Conservation (phyloP, 2,113 vertebrate species). For the Apodemus sylvaticus region DNA sequence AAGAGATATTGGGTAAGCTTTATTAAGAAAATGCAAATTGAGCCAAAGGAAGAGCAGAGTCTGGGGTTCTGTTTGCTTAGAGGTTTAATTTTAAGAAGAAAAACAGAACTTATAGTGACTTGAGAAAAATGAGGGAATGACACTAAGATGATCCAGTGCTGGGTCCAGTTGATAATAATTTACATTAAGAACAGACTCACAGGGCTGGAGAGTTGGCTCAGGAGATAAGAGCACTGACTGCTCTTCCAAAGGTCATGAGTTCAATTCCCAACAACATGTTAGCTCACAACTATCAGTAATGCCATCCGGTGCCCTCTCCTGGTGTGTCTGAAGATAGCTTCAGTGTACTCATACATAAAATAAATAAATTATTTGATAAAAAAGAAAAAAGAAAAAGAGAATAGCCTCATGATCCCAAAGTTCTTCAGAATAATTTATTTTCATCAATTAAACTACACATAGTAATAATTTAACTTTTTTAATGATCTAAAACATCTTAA, state of each 20-base stretch:
- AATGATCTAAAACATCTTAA: neutral
- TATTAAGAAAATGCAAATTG: neutral
- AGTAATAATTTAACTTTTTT: neutral
- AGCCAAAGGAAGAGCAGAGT: neutral
- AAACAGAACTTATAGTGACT: neutral
- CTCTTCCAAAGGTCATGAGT: too few species aligned
- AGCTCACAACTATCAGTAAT: too few species aligned
- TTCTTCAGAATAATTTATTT: neutral
- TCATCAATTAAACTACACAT: neutral
- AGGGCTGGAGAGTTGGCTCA: too few species aligned
- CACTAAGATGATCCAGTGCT: neutral
- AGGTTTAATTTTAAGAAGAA: neutral
- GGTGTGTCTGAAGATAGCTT: too few species aligned
- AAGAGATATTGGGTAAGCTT: neutral
- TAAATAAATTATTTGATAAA: too few species aligned
- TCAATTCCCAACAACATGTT: too few species aligned
- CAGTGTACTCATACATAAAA: too few species aligned
- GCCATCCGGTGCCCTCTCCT: too few species aligned
- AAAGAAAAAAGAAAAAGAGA: too few species aligned
- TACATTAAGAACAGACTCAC: neutral
- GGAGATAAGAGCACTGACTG: too few species aligned
- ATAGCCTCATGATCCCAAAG: neutral
- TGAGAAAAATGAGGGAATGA: neutral
- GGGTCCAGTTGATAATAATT: neutral
- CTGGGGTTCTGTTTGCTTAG: neutral